Conservation (phyloP, 2,888 invertebrate genomes). For the Arctia plantaginis region DNA sequence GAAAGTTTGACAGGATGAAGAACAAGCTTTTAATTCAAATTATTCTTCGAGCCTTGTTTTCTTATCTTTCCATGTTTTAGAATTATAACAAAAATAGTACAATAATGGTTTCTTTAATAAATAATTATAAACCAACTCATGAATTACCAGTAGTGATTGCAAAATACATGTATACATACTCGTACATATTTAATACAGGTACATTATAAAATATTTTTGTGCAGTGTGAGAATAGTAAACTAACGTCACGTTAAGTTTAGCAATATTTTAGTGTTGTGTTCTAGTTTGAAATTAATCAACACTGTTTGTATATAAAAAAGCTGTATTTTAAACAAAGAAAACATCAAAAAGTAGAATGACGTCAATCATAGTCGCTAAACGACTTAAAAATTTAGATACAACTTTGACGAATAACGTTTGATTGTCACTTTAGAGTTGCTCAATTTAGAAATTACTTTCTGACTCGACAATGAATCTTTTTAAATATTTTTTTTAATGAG, state of each 20-base stretch:
- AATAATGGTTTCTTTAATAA: background rate
- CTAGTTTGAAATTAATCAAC: conserved; percentile 12
- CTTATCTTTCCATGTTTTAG: background rate
- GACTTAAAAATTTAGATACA: conserved; percentile 43
- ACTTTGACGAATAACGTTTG: conserved; percentile 76
- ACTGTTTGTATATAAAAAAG: conserved; percentile 32
- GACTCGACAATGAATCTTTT: conserved; percentile 60
- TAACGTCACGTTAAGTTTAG: background rate
- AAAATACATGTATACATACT: conserved; percentile 1
- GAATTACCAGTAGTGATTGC: background rate
- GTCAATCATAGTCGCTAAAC: conserved; percentile 42
- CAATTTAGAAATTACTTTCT: conserved; percentile 76
- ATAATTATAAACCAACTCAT: background rate
- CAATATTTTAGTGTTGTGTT: conserved; percentile 15
- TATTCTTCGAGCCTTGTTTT: background rate
- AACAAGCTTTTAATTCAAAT: background rate
- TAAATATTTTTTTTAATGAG: conserved; percentile 58
- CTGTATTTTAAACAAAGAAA: conserved; percentile 25
- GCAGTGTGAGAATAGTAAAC: conserved; percentile 13
- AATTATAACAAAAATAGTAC: background rate
- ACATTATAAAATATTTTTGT: conserved; percentile 9
- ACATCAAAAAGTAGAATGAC: conserved; percentile 4
- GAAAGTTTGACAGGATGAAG: background rate
- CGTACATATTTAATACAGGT: background rate
- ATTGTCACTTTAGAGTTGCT: conserved; percentile 81